Conservation (phyloP, 1,140 invertebrate genomes). For the Drosophila oshimai region DNA sequence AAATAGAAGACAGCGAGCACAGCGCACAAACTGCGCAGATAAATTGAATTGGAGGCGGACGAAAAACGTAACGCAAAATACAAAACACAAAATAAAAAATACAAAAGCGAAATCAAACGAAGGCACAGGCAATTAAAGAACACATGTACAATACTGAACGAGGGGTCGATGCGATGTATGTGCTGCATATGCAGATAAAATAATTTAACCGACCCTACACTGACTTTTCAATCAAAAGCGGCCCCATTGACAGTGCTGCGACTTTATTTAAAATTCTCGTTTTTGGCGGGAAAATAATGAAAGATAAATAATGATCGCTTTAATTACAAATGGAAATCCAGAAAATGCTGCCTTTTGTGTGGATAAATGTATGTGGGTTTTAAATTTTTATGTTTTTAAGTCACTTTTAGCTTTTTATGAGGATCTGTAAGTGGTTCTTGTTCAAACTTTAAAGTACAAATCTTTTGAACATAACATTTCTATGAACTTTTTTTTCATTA, state of each 20-base stretch:
- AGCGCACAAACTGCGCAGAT: slow-evolving; percentile 25
- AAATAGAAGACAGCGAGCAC: not conserved
- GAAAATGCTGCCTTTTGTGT: too few species aligned
- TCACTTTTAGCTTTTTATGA: too few species aligned
- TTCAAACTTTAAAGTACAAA: too few species aligned
- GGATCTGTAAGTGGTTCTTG: too few species aligned
- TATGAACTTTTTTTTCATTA: too few species aligned
- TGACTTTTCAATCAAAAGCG: slow-evolving; percentile 63
- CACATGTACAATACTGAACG: slow-evolving; percentile 8
- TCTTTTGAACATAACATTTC: too few species aligned
- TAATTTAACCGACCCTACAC: slow-evolving; percentile 57
- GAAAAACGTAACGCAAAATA: slow-evolving; percentile 5
- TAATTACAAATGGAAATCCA: too few species aligned
- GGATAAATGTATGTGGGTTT: too few species aligned
- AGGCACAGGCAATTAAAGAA: slow-evolving; percentile 48
- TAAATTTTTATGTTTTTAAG: too few species aligned
- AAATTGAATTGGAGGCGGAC: slow-evolving; percentile 30
- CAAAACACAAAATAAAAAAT: not conserved
- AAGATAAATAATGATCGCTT: too few species aligned
- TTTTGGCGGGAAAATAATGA: not conserved
- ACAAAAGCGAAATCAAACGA: slow-evolving; percentile 23
- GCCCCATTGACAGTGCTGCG: slow-evolving; percentile 7
- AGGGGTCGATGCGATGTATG: slow-evolving; percentile 1
- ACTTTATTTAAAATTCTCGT: too few species aligned
- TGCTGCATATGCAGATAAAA: slow-evolving; percentile 44